These are phyloP conservation scores for Arrhopalites spinosus DNA, from an alignment of 2,888 invertebrate genomes.

Conservation along the genomic window DNA sequence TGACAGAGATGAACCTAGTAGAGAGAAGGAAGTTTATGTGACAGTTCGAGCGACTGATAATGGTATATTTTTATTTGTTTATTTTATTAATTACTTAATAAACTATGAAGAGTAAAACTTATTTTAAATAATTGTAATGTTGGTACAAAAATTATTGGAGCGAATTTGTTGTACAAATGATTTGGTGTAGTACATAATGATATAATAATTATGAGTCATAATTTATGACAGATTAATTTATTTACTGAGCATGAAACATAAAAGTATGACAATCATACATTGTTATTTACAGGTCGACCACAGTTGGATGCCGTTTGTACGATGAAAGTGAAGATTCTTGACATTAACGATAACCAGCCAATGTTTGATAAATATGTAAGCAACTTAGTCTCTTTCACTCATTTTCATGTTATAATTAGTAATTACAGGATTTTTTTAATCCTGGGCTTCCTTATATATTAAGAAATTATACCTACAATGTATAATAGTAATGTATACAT, in stretches of 20 bases:
- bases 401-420: neutral
- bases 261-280: no score
- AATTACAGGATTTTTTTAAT: neutral
- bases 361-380: constrained; percentile 80
- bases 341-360: constrained; percentile 89
- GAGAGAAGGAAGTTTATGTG: constrained; percentile 79
- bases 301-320: constrained; percentile 93
- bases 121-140: no score
- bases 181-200: no score
- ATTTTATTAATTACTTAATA: no score
- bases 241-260: no score
- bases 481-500: constrained; percentile 17
- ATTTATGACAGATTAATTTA: no score
- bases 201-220: no score
- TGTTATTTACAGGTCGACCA: no score
- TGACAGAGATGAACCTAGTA: constrained; percentile 85
- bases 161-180: no score
- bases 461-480: neutral
- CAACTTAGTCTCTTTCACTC: constrained; percentile 57
- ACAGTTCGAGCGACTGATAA: constrained; percentile 92
- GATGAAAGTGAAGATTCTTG: constrained; percentile 85
- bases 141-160: no score
- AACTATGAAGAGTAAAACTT: no score
- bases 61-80: no score
- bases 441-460: neutral